These are phyloP conservation scores for Halyomorpha halys DNA, from an alignment of 1,140 invertebrate genomes.

Conservation along the genomic window DNA sequence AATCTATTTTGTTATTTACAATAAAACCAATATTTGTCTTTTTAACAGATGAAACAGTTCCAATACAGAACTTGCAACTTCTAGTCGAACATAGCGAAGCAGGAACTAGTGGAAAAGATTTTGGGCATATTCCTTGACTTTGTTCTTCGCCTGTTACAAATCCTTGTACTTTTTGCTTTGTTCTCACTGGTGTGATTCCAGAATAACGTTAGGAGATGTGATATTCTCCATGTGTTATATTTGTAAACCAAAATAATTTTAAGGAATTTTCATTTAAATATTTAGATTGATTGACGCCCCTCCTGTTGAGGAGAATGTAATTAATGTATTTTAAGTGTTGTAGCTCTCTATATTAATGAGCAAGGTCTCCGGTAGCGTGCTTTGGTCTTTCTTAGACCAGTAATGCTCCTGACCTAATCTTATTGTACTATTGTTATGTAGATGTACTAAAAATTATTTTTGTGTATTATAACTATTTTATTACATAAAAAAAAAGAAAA, in stretches of 20 bases:
- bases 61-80: background rate
- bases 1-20: no score
- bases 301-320: background rate
- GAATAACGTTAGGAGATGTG: background rate
- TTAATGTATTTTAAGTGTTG: background rate
- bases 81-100: background rate
- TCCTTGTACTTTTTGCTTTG: background rate
- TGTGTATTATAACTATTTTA: conserved; percentile 3
- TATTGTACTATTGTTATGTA: background rate
- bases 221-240: background rate
- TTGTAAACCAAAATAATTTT: background rate
- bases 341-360: background rate
- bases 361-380: background rate
- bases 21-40: background rate
- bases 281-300: background rate
- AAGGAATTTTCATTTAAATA: background rate
- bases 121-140: background rate
- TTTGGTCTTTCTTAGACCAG: background rate
- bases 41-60: background rate
- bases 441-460: conserved; percentile 1
- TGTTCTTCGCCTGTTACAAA: background rate
- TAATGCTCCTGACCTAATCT: background rate
- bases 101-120: background rate
- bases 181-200: background rate
- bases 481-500: no score